These are phyloP conservation scores for Prinia subflava DNA, from an alignment of 2,113 vertebrate species.

Conservation along the genomic window DNA sequence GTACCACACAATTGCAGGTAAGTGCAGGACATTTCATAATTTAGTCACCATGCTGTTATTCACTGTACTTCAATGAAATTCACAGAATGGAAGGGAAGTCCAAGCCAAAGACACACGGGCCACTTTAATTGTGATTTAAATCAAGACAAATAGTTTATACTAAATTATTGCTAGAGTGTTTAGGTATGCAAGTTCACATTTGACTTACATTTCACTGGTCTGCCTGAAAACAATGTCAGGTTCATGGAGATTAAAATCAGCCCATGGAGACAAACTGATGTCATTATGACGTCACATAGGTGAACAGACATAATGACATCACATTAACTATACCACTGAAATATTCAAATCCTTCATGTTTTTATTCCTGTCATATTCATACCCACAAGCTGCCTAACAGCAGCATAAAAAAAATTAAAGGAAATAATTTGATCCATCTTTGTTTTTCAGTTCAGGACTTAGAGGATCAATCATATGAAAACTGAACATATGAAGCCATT, in stretches of 20 bases:
- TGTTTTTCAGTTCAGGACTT: not conserved
- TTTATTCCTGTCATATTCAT: not conserved
- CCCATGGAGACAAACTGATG: rapidly evolving
- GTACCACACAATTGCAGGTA: not conserved
- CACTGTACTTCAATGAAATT: not conserved
- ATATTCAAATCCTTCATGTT: not conserved
- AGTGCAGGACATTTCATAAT: not conserved
- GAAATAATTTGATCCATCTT: not conserved
- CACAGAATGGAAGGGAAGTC: not conserved
- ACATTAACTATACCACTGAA: not conserved
- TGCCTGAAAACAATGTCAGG: not conserved
- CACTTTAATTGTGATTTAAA: not conserved
- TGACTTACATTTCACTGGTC: not conserved
- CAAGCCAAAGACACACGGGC: not conserved
- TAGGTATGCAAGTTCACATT: not conserved
- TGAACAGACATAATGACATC: not conserved
- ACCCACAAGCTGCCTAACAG: not conserved
- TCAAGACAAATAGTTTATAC: not conserved
- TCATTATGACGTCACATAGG: no score
- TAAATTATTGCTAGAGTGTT: not conserved
- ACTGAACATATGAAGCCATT: not conserved
- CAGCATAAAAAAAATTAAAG: not conserved
- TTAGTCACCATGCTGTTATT: not conserved
- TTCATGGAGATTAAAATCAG: not conserved
- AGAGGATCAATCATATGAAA: not conserved